Conservation (phyloP, 35 echinoderm and acorn worm genomes). For the Heliocidaris erythrogramma region DNA sequence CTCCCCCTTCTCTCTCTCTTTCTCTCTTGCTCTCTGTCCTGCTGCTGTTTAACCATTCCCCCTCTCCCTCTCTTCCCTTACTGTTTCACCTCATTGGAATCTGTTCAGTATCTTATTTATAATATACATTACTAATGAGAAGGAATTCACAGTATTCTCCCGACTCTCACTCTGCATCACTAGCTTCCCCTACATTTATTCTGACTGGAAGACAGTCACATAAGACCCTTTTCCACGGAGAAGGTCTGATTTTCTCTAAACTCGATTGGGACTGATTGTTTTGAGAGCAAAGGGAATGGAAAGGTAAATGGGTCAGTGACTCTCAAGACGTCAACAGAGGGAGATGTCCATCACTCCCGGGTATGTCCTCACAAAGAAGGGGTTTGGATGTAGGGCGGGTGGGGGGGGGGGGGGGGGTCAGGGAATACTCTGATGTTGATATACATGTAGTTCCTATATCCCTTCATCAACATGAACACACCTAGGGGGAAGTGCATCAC, state of each 20-base stretch:
- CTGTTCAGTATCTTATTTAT: no score
- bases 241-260: neutral
- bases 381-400: neutral
- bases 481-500: no score
- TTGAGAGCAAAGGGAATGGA: neutral
- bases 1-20: no score
- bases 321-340: neutral
- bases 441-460: no score
- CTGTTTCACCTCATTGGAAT: neutral
- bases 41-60: neutral
- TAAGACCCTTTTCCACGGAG: neutral
- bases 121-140: no score
- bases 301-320: constrained; percentile 7
- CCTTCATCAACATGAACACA: no score
- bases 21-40: neutral
- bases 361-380: neutral
- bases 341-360: neutral
- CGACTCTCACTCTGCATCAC: neutral
- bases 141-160: no score
- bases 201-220: neutral
- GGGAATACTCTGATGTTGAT: neutral
- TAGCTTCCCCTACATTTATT: neutral
- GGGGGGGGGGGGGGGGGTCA: neutral
- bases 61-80: neutral
- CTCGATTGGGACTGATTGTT: constrained; percentile 1